Conservation (phyloP, 2,113 vertebrate species). For the Tachuris rubrigastra region DNA sequence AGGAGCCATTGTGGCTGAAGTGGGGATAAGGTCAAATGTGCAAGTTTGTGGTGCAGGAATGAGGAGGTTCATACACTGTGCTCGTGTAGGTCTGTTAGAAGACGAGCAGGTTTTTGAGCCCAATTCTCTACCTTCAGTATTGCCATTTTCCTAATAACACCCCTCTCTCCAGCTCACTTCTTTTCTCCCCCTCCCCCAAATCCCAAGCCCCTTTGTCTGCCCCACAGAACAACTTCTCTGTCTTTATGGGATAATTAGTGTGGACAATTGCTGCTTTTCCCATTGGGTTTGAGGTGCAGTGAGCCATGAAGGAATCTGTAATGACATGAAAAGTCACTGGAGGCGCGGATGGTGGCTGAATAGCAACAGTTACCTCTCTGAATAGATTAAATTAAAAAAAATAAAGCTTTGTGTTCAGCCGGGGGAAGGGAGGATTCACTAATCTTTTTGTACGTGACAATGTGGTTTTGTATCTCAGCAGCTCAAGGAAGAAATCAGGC, state of each 20-base stretch:
- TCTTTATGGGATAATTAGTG: constrained; percentile 68
- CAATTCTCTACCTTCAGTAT: neutral
- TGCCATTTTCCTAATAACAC: neutral
- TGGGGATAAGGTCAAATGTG: neutral
- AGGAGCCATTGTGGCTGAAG: neutral
- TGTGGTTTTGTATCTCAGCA: constrained; percentile 57
- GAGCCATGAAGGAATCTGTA: constrained; percentile 69
- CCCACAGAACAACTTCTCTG: constrained; percentile 50
- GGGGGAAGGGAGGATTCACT: constrained; percentile 38
- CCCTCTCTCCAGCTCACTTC: constrained; percentile 7
- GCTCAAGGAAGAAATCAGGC: constrained; percentile 64
- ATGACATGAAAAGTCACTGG: constrained; percentile 64
- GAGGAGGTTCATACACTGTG: neutral
- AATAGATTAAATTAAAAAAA: constrained; percentile 65
- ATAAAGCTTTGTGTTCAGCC: constrained; percentile 21
- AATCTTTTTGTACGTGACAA: constrained; percentile 41
- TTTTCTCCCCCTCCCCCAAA: constrained; percentile 33
- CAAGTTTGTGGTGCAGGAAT: neutral
- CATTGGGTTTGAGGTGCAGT: constrained; percentile 54
- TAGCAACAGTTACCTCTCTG: constrained; percentile 72
- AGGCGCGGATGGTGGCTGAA: constrained; percentile 60
- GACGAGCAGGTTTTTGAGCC: neutral
- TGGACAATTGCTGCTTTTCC: constrained; percentile 65
- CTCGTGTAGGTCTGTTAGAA: neutral
- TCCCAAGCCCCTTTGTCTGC: constrained; percentile 48